phyloP scores from a whole-genome alignment of 1,140 invertebrate genomes.

The Zaprionus africanus region DNA sequence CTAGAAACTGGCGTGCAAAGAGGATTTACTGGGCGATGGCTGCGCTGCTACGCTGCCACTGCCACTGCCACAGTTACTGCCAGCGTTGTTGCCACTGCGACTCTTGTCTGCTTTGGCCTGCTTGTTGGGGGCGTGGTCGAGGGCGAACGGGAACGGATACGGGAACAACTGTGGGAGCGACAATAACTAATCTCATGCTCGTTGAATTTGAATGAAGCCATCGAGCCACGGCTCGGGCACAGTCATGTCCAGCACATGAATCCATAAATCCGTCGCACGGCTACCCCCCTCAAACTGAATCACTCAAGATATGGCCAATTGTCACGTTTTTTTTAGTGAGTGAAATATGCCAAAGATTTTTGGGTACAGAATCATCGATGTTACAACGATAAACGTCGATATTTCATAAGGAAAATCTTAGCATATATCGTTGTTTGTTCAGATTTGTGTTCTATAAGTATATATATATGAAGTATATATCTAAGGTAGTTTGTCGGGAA shows the following conservation, averaged over 20 bases:
- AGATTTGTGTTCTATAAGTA: no score
- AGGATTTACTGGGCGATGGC: constrained; percentile 63
- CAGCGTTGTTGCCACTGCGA: background rate
- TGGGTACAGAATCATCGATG: no score
- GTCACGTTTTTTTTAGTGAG: background rate
- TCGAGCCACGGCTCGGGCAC: background rate
- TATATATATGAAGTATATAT: no score
- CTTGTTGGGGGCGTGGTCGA: constrained; percentile 22
- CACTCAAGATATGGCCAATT: background rate
- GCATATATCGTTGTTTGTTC: no score
- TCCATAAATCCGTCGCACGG: background rate
- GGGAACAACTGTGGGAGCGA: constrained; percentile 20
- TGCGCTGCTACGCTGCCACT: background rate
- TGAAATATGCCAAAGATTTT: no score
- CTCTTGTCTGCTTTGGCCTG: background rate
- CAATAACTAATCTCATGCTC: background rate
- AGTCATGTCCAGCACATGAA: background rate
- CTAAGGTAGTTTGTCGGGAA: no score
- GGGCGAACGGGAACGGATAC: constrained; percentile 11
- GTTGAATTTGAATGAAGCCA: constrained; percentile 17
- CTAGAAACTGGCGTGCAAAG: constrained; percentile 79
- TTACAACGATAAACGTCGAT: no score
- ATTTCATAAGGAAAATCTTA: no score
- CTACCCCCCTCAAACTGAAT: background rate
- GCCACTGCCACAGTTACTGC: background rate